phyloP scores from a whole-genome alignment of 2,888 invertebrate genomes.

The Cistogaster globosa region DNA sequence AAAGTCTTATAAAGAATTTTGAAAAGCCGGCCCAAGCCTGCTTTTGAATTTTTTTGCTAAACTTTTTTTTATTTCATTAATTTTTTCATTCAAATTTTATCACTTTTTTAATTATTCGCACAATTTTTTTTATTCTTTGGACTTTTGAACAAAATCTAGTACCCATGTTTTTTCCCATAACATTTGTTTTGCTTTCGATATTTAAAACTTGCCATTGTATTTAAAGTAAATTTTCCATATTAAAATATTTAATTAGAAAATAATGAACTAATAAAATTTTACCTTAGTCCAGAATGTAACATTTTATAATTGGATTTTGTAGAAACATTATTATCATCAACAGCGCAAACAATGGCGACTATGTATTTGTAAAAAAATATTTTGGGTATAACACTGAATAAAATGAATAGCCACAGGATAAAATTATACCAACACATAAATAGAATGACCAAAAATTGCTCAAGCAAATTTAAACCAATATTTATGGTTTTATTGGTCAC shows the following conservation, averaged over 20 bases:
- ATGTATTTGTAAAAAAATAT: neutral
- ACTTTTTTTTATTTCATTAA: no score
- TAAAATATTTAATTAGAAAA: slow-evolving; percentile 32
- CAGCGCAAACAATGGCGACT: slow-evolving; percentile 10
- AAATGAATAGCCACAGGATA: slow-evolving; percentile 16
- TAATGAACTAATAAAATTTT: slow-evolving; percentile 53
- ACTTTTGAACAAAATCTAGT: no score
- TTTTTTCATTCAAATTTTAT: no score
- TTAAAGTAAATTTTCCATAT: neutral
- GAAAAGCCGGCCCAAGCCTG: no score
- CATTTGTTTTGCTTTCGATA: neutral
- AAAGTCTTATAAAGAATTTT: no score
- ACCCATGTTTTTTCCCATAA: no score
- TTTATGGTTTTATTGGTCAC: slow-evolving; percentile 23
- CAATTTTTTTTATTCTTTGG: no score
- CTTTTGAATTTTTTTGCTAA: no score
- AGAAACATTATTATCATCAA: slow-evolving; percentile 26
- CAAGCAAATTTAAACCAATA: slow-evolving; percentile 49
- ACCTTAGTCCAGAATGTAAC: slow-evolving; percentile 17
- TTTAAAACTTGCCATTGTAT: neutral
- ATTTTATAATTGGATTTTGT: slow-evolving; percentile 50
- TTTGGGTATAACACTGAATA: no score
- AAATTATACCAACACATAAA: slow-evolving; percentile 6
- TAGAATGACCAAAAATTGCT: slow-evolving; percentile 14
- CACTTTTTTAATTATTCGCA: no score